phyloP scores from a whole-genome alignment of 2,797 vertebrate species.

The Spinus pinus region DNA sequence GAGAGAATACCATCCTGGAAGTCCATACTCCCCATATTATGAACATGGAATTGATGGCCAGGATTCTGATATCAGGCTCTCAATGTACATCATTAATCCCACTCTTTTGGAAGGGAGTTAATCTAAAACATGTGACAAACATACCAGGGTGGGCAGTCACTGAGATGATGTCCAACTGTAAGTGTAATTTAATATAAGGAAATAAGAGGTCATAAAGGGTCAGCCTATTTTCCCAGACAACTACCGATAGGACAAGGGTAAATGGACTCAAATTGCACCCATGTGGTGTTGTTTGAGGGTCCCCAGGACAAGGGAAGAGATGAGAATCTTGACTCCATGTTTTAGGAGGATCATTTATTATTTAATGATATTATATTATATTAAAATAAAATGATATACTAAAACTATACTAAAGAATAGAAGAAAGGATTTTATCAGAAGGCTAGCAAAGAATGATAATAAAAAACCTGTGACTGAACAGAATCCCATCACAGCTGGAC shows the following conservation, averaged over 20 bases:
- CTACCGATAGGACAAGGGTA: fast-evolving
- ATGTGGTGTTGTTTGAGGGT: too few relatives aligned
- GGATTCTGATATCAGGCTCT: background rate
- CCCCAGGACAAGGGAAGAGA: too few relatives aligned
- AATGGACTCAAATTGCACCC: too few relatives aligned
- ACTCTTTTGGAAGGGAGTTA: background rate
- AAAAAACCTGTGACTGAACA: too few relatives aligned
- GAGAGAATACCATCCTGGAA: background rate
- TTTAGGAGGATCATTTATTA: too few relatives aligned
- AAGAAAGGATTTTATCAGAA: too few relatives aligned
- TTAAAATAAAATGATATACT: too few relatives aligned
- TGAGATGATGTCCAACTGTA: background rate
- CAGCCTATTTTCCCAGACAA: background rate
- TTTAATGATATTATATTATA: too few relatives aligned
- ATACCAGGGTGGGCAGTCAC: background rate
- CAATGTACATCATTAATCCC: background rate
- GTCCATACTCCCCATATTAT: background rate
- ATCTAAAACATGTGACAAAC: background rate
- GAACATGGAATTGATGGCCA: background rate
- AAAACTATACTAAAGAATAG: too few relatives aligned
- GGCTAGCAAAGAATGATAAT: too few relatives aligned
- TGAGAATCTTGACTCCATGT: too few relatives aligned
- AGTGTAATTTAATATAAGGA: background rate
- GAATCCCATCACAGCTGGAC: too few relatives aligned
- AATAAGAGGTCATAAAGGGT: background rate